Evolutionary conservation across 2,113 vertebrate genomes (phyloP), one percentile per base, ranked within the genome.

Genomic region (Eonycteris spelaea): DNA sequence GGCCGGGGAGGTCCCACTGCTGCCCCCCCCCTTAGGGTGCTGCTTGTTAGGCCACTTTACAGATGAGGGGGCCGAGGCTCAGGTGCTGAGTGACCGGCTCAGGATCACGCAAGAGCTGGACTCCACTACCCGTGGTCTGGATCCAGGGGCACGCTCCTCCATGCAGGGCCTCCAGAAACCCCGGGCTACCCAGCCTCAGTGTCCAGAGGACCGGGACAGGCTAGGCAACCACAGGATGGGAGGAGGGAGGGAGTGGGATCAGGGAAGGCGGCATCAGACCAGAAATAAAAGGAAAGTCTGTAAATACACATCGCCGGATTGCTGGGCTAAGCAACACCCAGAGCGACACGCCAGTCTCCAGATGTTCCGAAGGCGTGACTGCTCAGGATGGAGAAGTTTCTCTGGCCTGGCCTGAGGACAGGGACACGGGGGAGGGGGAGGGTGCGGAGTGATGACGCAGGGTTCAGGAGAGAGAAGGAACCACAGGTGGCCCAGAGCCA

Each of bases 301-400:
- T 77, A 91, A 78, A 78, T 59, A 71, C 7, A 19, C 67, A 10
- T 6, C 26, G 30, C 80, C 57, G 28, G 55, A 43, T 40, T 10
- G 73, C 85, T 40, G 57, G 84, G 45, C 86, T 73, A 22, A 96
- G 84, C 68, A 35, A 67, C 61, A 61, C 28, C 75, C 59, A 35
- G 75, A 22, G 86, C 55, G 48, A 86, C 33, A 9, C 5, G 43
- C 70, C 38, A 67, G 68, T 26, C 83, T 91, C 85, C 67, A 89
- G 86, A 92, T 73, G 85, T 26, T 82, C 55, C 55, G 86, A 79
- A 59, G 0, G 6, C 79, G 73, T 48, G 48, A 84, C 78, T 86
- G n/a, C 51, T 82, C 45, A 10, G 78, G 83, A 87, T 84, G 57
- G 12, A 86, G 74, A 30, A 1, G 45, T 13, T 7, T 26, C 48